Evolutionary conservation across 2,113 vertebrate species (phyloP), one percentile per base, ranked within the genome.

Genomic region (Meriones unguiculatus): DNA sequence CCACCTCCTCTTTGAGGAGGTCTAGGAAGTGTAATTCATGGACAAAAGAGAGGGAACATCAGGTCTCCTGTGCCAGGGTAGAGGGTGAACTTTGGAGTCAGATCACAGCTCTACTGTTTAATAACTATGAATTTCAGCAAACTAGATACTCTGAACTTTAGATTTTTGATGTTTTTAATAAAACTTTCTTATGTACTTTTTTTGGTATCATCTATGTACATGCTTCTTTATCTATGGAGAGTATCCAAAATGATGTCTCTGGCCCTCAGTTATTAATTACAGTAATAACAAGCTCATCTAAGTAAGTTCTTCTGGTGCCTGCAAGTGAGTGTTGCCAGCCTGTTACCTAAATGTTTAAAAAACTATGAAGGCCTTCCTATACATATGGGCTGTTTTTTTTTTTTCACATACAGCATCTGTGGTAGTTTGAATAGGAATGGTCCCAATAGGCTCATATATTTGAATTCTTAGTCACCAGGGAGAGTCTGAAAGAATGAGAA

Each of bases 111-210:
- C 13, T 52, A 59, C 1, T 54, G 11, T 85, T 89, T 89, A 70
- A 41, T 77, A 90, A 35, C 13, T 62, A 62, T 13, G 62, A 50
- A 41, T 86, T n/a, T 89, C 17, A 59, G 64, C 73, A 86, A 90
- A 57, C 46, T 57, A 87, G 24, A 7, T 67, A 65, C 59, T 25
- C 25, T 52, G 24, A 78, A 46, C 14, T 10, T 93, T 54, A 10
- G 41, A 62, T 86, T 84, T 86, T 80, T 86, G 64, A 73, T 28
- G 8, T 78, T 35, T 67, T 95, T 88, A 41, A 73, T 81, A n/a
- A 78, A 88, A 73, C 32, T 72, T 65, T 57, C 20, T 92, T 69
- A 54, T 92, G 50, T 30, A 87, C 22, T 46, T 65, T 76, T 76
- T 69, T 32, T 30, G 30, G 35, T 11, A 14, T 18, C 35, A 82